phyloP scores from a whole-genome alignment of 2,113 vertebrate species.

The Montifringilla adamsi region DNA sequence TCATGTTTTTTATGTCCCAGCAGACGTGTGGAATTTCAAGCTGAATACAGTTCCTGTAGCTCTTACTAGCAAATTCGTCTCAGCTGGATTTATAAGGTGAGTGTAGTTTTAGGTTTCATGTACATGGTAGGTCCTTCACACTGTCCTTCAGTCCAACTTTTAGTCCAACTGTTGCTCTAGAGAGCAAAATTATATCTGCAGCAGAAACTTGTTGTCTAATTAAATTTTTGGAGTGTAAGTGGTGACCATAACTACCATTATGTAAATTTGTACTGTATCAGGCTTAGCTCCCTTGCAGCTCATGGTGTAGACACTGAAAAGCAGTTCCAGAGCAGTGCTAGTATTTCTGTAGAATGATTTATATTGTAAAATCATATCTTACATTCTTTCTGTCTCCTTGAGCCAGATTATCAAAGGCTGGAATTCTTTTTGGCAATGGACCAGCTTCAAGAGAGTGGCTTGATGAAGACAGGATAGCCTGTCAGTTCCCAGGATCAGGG shows the following conservation, averaged over 20 bases:
- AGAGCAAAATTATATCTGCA: neutral
- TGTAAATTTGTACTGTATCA: neutral
- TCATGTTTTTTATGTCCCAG: slow-evolving; percentile 88
- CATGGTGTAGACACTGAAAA: neutral
- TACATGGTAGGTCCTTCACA: neutral
- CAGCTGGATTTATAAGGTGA: slow-evolving; percentile 91
- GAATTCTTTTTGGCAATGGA: neutral
- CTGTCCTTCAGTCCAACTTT: neutral
- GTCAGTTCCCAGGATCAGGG: neutral
- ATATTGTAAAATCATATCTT: neutral
- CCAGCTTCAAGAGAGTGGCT: neutral
- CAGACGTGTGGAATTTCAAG: slow-evolving; percentile 87
- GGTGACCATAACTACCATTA: neutral
- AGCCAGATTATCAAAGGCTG: neutral
- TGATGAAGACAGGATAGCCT: neutral
- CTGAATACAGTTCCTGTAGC: slow-evolving; percentile 85
- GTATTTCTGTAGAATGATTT: neutral
- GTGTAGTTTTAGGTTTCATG: neutral
- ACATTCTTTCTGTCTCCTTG: neutral
- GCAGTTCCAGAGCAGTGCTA: neutral
- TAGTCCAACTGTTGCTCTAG: neutral
- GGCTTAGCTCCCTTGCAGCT: neutral
- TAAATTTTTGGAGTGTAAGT: neutral
- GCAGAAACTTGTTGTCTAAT: neutral
- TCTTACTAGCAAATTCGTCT: slow-evolving; percentile 82